These are phyloP conservation scores for Tympanuchus pallidicinctus DNA, from an alignment of 2,113 vertebrate genomes.

Conservation along the genomic window DNA sequence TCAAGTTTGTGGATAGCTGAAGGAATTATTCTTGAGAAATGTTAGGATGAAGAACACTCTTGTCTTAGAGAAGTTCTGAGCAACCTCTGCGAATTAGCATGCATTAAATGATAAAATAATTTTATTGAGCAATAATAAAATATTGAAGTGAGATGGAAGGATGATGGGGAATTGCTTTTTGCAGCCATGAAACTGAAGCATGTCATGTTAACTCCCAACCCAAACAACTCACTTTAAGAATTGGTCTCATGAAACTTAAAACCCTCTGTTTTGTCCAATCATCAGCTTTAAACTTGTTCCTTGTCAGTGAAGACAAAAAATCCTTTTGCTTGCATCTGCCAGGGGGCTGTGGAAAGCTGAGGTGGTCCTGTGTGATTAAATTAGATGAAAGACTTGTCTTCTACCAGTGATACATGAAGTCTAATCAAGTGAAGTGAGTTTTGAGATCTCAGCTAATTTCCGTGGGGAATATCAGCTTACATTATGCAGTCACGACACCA, in stretches of 20 bases:
- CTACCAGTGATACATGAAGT: slow-evolving; percentile 75
- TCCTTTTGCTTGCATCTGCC: slow-evolving; percentile 78
- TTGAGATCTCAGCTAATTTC: slow-evolving; percentile 82
- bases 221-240: slow-evolving; percentile 72
- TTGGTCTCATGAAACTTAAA: slow-evolving; percentile 76
- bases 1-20: not conserved
- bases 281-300: slow-evolving; percentile 80
- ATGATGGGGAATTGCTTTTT: slow-evolving; percentile 59
- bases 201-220: slow-evolving; percentile 74
- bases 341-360: slow-evolving; percentile 75
- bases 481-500: slow-evolving; percentile 77
- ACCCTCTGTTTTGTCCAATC: slow-evolving; percentile 72
- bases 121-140: slow-evolving; percentile 68
- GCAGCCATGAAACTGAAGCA: slow-evolving; percentile 52
- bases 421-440: slow-evolving; percentile 87
- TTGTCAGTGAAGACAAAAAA: slow-evolving; percentile 82
- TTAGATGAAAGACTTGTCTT: slow-evolving; percentile 84
- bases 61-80: slow-evolving; percentile 47
- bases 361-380: slow-evolving; percentile 82
- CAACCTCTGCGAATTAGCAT: slow-evolving; percentile 48
- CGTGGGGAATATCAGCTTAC: slow-evolving; percentile 78
- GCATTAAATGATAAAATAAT: slow-evolving; percentile 22
- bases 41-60: not conserved
- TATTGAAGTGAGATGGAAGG: slow-evolving; percentile 58
- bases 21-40: not conserved